phyloP scores from a whole-genome alignment of 1,140 invertebrate genomes.

The Brachionus sp. region DNA sequence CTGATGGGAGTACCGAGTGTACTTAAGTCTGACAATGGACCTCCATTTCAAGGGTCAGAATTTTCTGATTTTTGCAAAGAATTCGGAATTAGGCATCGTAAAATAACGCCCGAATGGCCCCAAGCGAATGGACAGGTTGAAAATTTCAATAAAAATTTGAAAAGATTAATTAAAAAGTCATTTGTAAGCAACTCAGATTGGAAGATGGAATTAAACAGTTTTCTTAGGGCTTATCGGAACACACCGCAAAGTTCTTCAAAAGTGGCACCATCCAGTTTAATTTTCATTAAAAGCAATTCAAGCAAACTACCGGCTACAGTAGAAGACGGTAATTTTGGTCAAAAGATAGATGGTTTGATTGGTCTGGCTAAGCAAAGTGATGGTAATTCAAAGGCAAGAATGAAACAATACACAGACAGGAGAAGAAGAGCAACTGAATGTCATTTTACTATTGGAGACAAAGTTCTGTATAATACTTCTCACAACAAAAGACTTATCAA shows the following conservation, averaged over 20 bases:
- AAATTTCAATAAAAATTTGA: background rate
- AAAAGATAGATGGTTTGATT: too few species aligned
- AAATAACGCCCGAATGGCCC: background rate
- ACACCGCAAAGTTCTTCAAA: background rate
- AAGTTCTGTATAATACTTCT: too few species aligned
- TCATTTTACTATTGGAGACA: too few species aligned
- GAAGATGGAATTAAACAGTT: background rate
- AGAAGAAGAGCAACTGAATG: too few species aligned
- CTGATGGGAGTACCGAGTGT: conserved; percentile 46
- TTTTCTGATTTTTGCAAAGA: conserved; percentile 41
- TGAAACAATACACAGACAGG: too few species aligned
- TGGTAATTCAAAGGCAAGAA: too few species aligned
- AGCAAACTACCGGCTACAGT: background rate
- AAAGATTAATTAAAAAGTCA: background rate
- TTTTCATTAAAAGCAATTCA: background rate
- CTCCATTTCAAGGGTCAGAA: conserved; percentile 46
- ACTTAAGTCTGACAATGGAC: conserved; percentile 48
- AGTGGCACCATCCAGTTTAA: background rate
- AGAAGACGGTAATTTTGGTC: background rate
- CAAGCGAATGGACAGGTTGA: background rate
- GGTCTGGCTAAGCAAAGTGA: too few species aligned
- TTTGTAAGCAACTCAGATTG: background rate
- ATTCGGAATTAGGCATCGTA: background rate
- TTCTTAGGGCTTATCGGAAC: background rate
- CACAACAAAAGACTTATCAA: too few species aligned